A percentile compares a stretch with the other conserved stretches of the same genome.
Conservation (phyloP, 2,797 vertebrate species). For the Channa striata region DNA sequence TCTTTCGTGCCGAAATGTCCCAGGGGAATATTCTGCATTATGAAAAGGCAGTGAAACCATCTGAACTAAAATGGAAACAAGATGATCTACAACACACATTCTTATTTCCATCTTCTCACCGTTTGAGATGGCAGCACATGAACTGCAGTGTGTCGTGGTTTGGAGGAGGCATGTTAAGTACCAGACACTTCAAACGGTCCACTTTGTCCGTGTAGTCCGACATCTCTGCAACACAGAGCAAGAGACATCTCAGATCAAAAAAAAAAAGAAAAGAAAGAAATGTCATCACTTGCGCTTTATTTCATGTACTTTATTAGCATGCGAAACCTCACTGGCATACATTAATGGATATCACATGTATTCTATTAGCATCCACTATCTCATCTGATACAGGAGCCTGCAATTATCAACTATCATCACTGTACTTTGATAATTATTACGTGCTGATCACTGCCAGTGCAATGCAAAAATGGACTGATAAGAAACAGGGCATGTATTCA, state of each 20-base stretch:
- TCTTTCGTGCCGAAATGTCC: slow-evolving; percentile 10
- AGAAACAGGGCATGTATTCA: neutral
- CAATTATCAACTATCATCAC: slow-evolving; percentile 28
- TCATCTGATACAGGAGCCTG: slow-evolving; percentile 40
- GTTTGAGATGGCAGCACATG: slow-evolving; percentile 89
- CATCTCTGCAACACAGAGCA: slow-evolving; percentile 83
- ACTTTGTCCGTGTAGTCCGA: slow-evolving; percentile 85
- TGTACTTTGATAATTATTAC: slow-evolving; percentile 29
- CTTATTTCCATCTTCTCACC: slow-evolving; percentile 74
- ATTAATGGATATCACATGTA: slow-evolving; percentile 31
- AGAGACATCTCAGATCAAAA: slow-evolving; percentile 27
- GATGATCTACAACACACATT: neutral
- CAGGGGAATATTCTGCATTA: slow-evolving; percentile 5
- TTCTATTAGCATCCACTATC: slow-evolving; percentile 9
- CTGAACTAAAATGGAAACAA: slow-evolving; percentile 3
- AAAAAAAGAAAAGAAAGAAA: too few species aligned
- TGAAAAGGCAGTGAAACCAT: slow-evolving; percentile 22
- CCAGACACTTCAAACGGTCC: slow-evolving; percentile 85
- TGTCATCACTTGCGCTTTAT: slow-evolving; percentile 7
- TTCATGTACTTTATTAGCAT: slow-evolving; percentile 34
- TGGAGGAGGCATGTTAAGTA: slow-evolving; percentile 85
- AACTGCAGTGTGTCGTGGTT: slow-evolving; percentile 89
- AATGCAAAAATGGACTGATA: slow-evolving; percentile 13
- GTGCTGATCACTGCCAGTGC: slow-evolving; percentile 1
- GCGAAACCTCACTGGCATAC: slow-evolving; percentile 26